A percentile compares a stretch with the other conserved stretches of the same genome.
phyloP scores from a whole-genome alignment of 2,113 vertebrate genomes.

The Coreoperca whiteheadi region DNA sequence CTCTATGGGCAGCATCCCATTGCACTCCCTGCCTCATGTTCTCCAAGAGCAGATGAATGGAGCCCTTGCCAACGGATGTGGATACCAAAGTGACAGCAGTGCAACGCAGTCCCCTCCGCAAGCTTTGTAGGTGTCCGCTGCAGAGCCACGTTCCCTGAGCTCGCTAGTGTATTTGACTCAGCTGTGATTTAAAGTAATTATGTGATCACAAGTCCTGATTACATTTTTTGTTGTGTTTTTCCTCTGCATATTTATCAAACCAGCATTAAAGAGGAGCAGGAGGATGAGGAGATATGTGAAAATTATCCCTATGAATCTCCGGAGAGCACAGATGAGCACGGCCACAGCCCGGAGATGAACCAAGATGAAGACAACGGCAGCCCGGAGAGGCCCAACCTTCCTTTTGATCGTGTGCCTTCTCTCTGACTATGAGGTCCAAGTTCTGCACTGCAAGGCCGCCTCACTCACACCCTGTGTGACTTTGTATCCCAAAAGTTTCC shows the following conservation, averaged over 20 bases:
- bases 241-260: slow-evolving; percentile 59
- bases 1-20: slow-evolving; percentile 91
- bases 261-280: slow-evolving; percentile 94
- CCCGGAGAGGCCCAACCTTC: slow-evolving; percentile 90
- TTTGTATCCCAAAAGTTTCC: slow-evolving; percentile 56
- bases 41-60: slow-evolving; percentile 96
- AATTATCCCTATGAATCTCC: slow-evolving; percentile 89
- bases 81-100: slow-evolving; percentile 96
- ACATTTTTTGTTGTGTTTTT: neutral
- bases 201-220: neutral
- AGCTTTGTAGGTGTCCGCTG: slow-evolving; percentile 88
- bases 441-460: slow-evolving; percentile 37
- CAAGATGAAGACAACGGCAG: slow-evolving; percentile 89
- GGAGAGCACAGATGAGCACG: slow-evolving; percentile 93
- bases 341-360: slow-evolving; percentile 89
- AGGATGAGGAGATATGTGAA: slow-evolving; percentile 94
- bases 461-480: slow-evolving; percentile 56
- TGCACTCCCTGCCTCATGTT: slow-evolving; percentile 89
- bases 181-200: neutral
- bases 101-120: slow-evolving; percentile 94
- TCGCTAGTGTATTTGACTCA: neutral
- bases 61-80: slow-evolving; percentile 91
- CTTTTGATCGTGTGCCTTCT: slow-evolving; percentile 81
- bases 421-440: slow-evolving; percentile 72
- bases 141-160: neutral